Evolutionary conservation across 2,888 invertebrate species (phyloP), one percentile per base, ranked within the genome.

Genomic region (Ferrisia virgata): DNA sequence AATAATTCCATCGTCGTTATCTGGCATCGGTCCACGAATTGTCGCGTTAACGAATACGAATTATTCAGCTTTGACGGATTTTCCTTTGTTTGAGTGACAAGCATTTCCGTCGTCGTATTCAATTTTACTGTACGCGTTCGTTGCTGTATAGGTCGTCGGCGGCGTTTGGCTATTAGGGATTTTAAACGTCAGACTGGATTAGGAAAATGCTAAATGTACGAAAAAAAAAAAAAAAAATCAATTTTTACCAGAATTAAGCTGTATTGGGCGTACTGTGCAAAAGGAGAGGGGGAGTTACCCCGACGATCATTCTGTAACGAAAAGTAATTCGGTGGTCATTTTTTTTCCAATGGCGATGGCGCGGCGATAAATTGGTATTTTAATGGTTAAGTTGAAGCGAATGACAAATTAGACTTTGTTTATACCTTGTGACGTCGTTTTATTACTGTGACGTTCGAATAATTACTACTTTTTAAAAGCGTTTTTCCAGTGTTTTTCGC

Each of bases 131-230:
- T 47, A 18, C 18, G 47, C 47, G 18, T 6, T 47, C 18, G 18
- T 47, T n/a, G n/a, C 39, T 39, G 11, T 39, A 64, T 64, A 64
- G 58, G 25, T 64, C 11, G 28, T 64, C 13, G 58, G 28, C 58
- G 58, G 28, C 58, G 58, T 64, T n/a, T 25, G 58, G 58, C 58
- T 64, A 64, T 64, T 64, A 28, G 58, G 58, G 58, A 64, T 64
- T 64, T 28, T 28, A 64, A 64, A 64, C 58, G 58, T 64, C 58
- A 64, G 28, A 9, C 58, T 64, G 28, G 58, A 64, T 64, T 64
- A 64, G 25, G 58, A 64, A 64, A 64, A 64, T 64, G 58, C 58
- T 64, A 64, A 64, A 64, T 64, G 58, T 64, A 64, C 58, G 58
- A 28, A 64, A 64, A 64, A 64, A 53, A 64, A 64, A 28, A 28